phyloP scores from a whole-genome alignment of 2,888 invertebrate species.

The Mimas tiliae region DNA sequence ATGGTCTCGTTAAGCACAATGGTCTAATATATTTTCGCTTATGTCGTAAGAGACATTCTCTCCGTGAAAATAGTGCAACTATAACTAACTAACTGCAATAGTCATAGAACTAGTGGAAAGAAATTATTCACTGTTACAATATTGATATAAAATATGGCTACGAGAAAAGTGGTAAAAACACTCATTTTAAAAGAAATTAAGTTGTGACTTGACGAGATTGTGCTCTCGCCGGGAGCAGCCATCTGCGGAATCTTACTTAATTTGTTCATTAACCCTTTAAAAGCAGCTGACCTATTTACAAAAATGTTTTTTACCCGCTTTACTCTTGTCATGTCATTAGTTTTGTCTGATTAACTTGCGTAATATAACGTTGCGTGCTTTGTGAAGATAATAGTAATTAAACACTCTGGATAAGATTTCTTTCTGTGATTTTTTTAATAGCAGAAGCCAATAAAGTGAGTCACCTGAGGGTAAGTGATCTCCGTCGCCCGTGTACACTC shows the following conservation, averaged over 20 bases:
- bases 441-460: too few relatives aligned
- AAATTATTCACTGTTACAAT: not conserved
- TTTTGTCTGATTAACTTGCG: not conserved
- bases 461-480: too few relatives aligned
- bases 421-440: too few relatives aligned
- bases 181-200: constrained; percentile 40
- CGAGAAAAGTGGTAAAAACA: constrained; percentile 28
- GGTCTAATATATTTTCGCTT: too few relatives aligned
- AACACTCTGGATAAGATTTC: too few relatives aligned
- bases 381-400: not conserved
- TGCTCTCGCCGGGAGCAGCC: constrained; percentile 34
- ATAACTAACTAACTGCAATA: too few relatives aligned
- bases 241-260: constrained; percentile 44
- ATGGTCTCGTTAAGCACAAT: too few relatives aligned
- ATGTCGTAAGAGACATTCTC: too few relatives aligned
- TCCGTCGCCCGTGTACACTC: too few relatives aligned
- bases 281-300: constrained; percentile 37
- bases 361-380: not conserved
- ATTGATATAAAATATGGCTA: not conserved
- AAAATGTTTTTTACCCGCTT: constrained; percentile 22
- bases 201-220: constrained; percentile 31
- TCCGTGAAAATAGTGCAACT: too few relatives aligned
- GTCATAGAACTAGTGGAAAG: too few relatives aligned
- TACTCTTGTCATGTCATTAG: too few relatives aligned
- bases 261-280: constrained; percentile 51